Conservation (phyloP, 2,888 invertebrate genomes). For the Ctena decussata region DNA sequence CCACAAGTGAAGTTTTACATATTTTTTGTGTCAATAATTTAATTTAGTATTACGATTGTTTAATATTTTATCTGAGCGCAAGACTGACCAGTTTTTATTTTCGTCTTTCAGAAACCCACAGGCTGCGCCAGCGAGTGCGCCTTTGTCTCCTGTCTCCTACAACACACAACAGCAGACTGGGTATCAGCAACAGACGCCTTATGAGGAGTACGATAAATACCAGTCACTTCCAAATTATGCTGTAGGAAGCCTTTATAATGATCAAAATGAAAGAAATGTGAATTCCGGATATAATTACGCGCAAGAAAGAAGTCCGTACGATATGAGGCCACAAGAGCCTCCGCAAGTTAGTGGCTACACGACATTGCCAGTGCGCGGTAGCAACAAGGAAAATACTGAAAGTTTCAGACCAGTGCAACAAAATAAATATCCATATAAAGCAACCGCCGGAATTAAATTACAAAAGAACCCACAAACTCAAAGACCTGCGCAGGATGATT, state of each 20-base stretch:
- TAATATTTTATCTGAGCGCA: no score
- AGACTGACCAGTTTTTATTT: no score
- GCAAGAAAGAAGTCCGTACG: slow-evolving; percentile 56
- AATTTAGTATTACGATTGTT: no score
- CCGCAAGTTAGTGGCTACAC: slow-evolving; percentile 57
- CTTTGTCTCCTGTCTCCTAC: slow-evolving; percentile 67
- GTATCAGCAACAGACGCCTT: slow-evolving; percentile 38
- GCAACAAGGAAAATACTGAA: slow-evolving; percentile 55
- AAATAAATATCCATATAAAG: slow-evolving; percentile 60
- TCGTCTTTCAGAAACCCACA: slow-evolving; percentile 13
- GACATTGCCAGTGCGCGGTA: slow-evolving; percentile 54
- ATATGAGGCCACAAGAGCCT: slow-evolving; percentile 56
- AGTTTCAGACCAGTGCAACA: slow-evolving; percentile 63
- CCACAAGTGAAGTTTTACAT: no score
- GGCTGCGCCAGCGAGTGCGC: slow-evolving; percentile 39
- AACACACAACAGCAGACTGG: slow-evolving; percentile 30
- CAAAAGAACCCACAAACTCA: slow-evolving; percentile 56
- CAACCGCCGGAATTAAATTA: slow-evolving; percentile 55
- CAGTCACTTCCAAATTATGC: slow-evolving; percentile 55
- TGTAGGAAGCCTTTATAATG: slow-evolving; percentile 54
- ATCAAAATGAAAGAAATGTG: slow-evolving; percentile 22
- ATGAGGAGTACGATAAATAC: slow-evolving; percentile 51
- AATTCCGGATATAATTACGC: slow-evolving; percentile 47
- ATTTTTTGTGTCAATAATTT: no score
- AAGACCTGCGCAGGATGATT: slow-evolving; percentile 13